These are phyloP conservation scores for Opisthocomus hoazin DNA, from an alignment of 2,113 vertebrate genomes.

Conservation along the genomic window DNA sequence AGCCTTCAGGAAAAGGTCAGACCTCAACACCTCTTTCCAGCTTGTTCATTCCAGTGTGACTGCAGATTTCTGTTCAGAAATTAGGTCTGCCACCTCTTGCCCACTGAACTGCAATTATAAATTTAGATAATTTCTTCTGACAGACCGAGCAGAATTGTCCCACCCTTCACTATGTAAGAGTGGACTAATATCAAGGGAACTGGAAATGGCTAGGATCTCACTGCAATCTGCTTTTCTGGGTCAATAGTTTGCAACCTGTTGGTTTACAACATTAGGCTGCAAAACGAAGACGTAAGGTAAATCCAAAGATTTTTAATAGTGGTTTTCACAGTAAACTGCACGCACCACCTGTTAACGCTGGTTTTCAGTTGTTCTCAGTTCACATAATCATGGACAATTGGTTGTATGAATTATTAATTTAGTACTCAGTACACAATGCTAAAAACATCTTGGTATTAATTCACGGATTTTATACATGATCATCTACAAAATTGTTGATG, in stretches of 20 bases:
- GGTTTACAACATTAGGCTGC: neutral
- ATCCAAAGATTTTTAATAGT: neutral
- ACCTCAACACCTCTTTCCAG: neutral
- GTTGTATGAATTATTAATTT: neutral
- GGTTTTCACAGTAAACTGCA: neutral
- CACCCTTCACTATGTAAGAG: neutral
- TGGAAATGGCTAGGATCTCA: neutral
- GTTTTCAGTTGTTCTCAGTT: neutral
- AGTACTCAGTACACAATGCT: neutral
- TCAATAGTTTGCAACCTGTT: neutral
- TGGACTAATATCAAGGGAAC: neutral
- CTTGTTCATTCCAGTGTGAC: rapidly evolving
- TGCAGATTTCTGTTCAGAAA: rapidly evolving
- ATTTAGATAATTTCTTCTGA: neutral
- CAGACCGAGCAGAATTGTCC: neutral
- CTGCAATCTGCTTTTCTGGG: neutral
- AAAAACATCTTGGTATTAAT: neutral
- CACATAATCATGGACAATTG: neutral
- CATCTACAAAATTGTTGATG: neutral
- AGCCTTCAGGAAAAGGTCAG: neutral
- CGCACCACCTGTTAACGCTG: neutral
- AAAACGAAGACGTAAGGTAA: neutral
- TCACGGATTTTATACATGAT: neutral
- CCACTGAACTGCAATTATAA: neutral
- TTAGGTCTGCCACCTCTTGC: neutral